These are phyloP conservation scores for Phoeniculus purpureus DNA, from an alignment of 2,797 vertebrate genomes.

Conservation along the genomic window DNA sequence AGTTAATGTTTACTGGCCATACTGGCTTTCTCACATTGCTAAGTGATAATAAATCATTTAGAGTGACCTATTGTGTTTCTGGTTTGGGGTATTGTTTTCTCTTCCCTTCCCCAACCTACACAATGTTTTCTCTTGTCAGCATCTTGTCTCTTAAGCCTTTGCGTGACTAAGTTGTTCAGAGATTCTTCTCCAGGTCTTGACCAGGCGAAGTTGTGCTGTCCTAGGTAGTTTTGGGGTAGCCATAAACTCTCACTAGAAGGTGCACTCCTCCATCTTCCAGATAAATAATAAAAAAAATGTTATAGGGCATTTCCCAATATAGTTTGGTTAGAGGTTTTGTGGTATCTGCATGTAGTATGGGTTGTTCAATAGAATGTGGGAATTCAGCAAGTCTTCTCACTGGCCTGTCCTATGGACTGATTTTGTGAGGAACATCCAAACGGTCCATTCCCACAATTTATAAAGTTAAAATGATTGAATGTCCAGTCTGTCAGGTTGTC, in stretches of 20 bases:
- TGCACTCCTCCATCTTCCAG: background rate
- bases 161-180: background rate
- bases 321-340: background rate
- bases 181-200: background rate
- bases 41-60: constrained; percentile 34
- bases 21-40: background rate
- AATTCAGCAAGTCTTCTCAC: background rate
- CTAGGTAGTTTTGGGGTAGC: background rate
- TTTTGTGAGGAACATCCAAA: background rate
- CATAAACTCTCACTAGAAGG: background rate
- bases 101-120: background rate
- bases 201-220: background rate
- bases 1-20: constrained; percentile 11
- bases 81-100: background rate
- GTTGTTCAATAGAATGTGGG: background rate
- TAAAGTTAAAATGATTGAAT: background rate
- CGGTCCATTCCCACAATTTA: background rate
- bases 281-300: background rate
- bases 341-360: background rate
- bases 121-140: background rate
- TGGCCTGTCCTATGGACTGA: background rate
- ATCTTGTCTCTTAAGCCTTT: background rate
- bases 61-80: background rate
- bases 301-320: background rate
- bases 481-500: background rate